Evolutionary conservation across 2,797 vertebrate species (phyloP), one percentile per base, ranked within the genome.

Genomic region (Taenioides sp.): DNA sequence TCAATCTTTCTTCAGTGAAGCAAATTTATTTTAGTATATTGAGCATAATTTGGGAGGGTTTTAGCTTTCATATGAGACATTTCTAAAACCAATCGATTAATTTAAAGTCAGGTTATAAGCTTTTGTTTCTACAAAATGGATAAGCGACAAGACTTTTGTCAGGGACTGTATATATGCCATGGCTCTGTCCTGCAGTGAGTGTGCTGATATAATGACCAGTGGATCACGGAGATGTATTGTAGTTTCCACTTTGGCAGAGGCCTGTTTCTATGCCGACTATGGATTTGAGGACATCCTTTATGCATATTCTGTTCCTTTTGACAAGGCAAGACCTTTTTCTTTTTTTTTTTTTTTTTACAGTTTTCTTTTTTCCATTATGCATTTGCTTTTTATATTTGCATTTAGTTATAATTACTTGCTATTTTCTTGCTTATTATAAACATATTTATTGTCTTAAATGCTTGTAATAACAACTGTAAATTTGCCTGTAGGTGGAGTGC

Each of bases 221-320:
- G 94, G 93, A 71, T 86, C 91, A 0, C 88, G 88, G 22, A 79
- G 91, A 23, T 92, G 92, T 79, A 94, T 96, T 0, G 94, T 90
- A 25, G 95, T 96, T 27, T 95, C 95, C 82, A 95, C 95, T 0
- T 69, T 95, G 81, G 94, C 94, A 1, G 94, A 96, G 69, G 95
- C 94, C 3, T 81, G 20, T 27, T 94, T 95, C 79, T 95, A 93
- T 49, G 92, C 94, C 0, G 91, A 94, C 20, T 86, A 91, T 0
- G 95, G 94, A 47, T 96, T 93, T 71, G 95, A 96, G 11, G 95
- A 96, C 89, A 95, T 96, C 86, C 92, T 96, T 9, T 96, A 95
- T 43, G 95, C 95, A 0, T 95, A 93, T 79, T 92, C 88, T 1
- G 37, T 96, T 67, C 93, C 94, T 0, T 89, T 92, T 60, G 91